A percentile compares a stretch with the other conserved stretches of the same genome.
phyloP scores from a whole-genome alignment of 2,797 vertebrate genomes.

The Sebastes aleutianus region DNA sequence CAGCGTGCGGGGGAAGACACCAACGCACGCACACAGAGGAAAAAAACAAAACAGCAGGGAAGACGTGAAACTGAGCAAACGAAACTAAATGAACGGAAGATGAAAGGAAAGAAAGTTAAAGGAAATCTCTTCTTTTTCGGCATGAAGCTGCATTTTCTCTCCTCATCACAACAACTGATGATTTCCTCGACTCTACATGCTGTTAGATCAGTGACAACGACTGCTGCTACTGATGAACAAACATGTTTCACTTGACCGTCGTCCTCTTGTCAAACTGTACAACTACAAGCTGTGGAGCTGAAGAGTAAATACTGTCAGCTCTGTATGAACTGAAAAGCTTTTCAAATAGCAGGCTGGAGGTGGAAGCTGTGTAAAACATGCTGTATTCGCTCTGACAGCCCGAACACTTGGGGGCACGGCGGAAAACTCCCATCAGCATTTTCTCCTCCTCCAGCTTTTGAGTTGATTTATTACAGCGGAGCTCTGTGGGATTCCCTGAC shows the following conservation, averaged over 20 bases:
- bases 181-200: not conserved
- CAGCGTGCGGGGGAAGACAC: not conserved
- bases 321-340: constrained; percentile 29
- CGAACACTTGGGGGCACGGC: constrained; percentile 51
- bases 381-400: constrained; percentile 60
- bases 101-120: constrained; percentile 30
- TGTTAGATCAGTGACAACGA: not conserved
- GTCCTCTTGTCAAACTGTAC: constrained; percentile 6
- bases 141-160: not conserved
- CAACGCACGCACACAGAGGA: not conserved
- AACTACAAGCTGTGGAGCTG: constrained; percentile 6
- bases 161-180: constrained; percentile 4
- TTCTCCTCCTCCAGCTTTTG: constrained; percentile 74
- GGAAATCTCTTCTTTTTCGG: constrained; percentile 6
- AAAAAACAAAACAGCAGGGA: constrained; percentile 13
- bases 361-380: constrained; percentile 47
- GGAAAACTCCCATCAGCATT: constrained; percentile 77
- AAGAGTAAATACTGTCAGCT: constrained; percentile 33
- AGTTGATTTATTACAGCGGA: constrained; percentile 73
- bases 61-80: constrained; percentile 16
- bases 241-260: not conserved
- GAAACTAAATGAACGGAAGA: constrained; percentile 23
- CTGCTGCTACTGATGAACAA: not conserved
- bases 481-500: constrained; percentile 75
- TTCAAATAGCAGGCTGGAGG: constrained; percentile 46